These are phyloP conservation scores for Drosophila lini DNA, from an alignment of 1,140 invertebrate genomes.

Conservation along the genomic window DNA sequence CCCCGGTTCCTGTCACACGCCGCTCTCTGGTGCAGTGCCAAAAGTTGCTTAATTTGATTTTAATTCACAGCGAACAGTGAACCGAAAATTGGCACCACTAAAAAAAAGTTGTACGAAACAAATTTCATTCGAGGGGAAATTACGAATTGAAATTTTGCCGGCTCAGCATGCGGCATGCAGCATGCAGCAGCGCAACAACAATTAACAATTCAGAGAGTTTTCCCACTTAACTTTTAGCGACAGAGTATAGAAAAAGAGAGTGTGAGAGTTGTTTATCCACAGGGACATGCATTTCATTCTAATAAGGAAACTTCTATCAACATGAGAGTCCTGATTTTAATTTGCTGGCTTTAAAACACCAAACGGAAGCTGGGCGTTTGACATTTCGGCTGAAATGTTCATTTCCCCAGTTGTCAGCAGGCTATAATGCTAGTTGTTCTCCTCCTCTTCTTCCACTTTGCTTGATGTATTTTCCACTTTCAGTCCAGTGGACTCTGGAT, in stretches of 20 bases:
- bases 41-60: conserved; percentile 75
- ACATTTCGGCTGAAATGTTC: conserved; percentile 74
- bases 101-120: conserved; percentile 32
- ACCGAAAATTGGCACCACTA: conserved; percentile 33
- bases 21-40: conserved; percentile 20
- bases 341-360: conserved; percentile 20
- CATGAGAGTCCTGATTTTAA: conserved; percentile 10
- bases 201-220: conserved; percentile 47
- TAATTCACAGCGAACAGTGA: conserved; percentile 46
- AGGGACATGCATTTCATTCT: conserved; percentile 8
- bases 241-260: not conserved
- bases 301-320: conserved; percentile 16
- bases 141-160: conserved; percentile 41
- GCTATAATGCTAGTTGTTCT: conserved; percentile 72
- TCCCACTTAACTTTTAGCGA: conserved; percentile 14
- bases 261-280: not conserved
- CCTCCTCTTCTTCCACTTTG: conserved; percentile 29
- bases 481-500: conserved; percentile 32
- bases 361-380: conserved; percentile 42
- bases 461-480: conserved; percentile 62
- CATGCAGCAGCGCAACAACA: conserved; percentile 20
- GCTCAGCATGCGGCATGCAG: conserved; percentile 24
- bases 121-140: conserved; percentile 26
- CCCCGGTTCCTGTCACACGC: conserved; percentile 13
- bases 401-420: conserved; percentile 77